Evolutionary conservation across 2,797 vertebrate genomes (phyloP).

Genomic region (Sebastes kiyomatsui): DNA sequence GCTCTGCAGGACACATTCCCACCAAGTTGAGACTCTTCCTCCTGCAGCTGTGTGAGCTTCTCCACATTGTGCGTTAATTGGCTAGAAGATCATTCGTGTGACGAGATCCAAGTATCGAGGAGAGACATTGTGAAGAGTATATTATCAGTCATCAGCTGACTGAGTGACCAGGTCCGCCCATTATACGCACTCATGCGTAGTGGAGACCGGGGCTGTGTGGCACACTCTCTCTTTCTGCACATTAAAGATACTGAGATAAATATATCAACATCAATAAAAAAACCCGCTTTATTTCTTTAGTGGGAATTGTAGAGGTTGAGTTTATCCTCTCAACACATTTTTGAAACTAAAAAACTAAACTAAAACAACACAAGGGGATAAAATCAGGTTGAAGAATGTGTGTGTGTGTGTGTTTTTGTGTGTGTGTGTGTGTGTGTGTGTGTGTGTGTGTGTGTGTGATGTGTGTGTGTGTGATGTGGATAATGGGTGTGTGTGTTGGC

Average conservation of each 20-base stretch:
- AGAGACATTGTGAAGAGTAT: slow-evolving; percentile 51
- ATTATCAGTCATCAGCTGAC: slow-evolving; percentile 70
- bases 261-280: too few species aligned
- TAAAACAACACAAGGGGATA: too few species aligned
- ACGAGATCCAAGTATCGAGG: slow-evolving; percentile 46
- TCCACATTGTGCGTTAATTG: slow-evolving; percentile 74
- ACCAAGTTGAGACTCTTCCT: slow-evolving; percentile 19
- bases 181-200: slow-evolving; percentile 11
- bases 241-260: background rate
- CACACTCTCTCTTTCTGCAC: background rate
- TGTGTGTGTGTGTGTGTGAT: too few species aligned
- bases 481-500: too few species aligned
- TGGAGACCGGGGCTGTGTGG: slow-evolving; percentile 6
- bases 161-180: slow-evolving; percentile 58
- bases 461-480: too few species aligned
- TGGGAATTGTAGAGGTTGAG: background rate
- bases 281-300: background rate
- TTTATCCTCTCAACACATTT: background rate
- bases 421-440: too few species aligned
- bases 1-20: slow-evolving; percentile 35
- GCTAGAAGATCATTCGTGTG: slow-evolving; percentile 49
- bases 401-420: too few species aligned
- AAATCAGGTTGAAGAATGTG: too few species aligned
- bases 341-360: background rate
- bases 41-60: slow-evolving; percentile 20